Percentiles rank a stretch among this genome's conserved stretches.
phyloP scores from a whole-genome alignment of 37 sponge, comb jelly and placozoan genomes.

The Sycon ciliatum region DNA sequence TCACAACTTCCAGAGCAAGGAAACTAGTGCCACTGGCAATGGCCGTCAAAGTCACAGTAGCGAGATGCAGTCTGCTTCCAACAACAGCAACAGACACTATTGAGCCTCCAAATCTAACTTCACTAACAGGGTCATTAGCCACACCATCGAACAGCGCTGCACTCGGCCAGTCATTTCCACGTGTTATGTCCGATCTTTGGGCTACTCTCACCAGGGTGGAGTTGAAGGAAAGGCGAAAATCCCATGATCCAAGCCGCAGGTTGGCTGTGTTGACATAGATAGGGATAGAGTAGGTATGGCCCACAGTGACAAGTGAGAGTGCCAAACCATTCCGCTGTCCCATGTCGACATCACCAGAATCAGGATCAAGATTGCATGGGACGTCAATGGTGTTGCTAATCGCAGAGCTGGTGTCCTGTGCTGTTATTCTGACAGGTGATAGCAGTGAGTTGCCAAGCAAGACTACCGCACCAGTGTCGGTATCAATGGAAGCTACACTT shows the following conservation, averaged over 20 bases:
- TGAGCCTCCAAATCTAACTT: slow-evolving; percentile 35
- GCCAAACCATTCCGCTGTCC: slow-evolving; percentile 44
- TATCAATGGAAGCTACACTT: neutral
- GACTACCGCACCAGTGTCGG: neutral
- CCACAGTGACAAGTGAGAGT: slow-evolving; percentile 20
- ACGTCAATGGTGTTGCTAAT: neutral
- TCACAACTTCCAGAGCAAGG: slow-evolving; percentile 23
- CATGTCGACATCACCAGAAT: slow-evolving; percentile 65
- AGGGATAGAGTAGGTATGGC: slow-evolving; percentile 26
- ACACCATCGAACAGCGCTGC: neutral
- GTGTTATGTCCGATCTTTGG: slow-evolving; percentile 9
- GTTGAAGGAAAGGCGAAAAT: slow-evolving; percentile 46
- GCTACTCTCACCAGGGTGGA: slow-evolving; percentile 24
- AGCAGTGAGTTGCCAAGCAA: slow-evolving; percentile 11
- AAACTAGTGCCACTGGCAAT: slow-evolving; percentile 20
- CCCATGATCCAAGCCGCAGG: slow-evolving; percentile 26
- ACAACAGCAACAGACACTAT: neutral
- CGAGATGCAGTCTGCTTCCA: slow-evolving; percentile 30
- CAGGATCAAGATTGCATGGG: slow-evolving; percentile 55
- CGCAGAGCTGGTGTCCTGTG: neutral
- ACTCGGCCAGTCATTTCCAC: slow-evolving; percentile 30
- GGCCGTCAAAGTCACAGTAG: slow-evolving; percentile 23
- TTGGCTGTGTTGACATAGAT: slow-evolving; percentile 52
- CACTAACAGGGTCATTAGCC: slow-evolving; percentile 20
- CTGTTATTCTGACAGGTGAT: neutral